A percentile compares a stretch with the other conserved stretches of the same genome.
Conservation (phyloP, 2,113 vertebrate genomes). For the Pontoporia blainvillei region DNA sequence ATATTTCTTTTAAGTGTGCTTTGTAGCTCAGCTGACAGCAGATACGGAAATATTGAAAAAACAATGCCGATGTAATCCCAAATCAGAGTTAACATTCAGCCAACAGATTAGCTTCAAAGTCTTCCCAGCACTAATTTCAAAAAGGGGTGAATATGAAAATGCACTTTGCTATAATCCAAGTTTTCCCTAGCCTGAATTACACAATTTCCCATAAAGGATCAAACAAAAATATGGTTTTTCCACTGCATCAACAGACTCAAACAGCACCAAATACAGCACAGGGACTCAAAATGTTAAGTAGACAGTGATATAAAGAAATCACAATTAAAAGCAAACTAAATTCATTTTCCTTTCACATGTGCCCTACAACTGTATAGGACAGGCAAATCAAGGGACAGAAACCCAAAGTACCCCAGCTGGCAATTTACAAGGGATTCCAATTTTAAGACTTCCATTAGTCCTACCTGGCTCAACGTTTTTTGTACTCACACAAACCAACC, state of each 20-base stretch:
- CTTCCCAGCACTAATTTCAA: not conserved
- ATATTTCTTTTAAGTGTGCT: not conserved
- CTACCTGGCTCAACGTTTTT: not conserved
- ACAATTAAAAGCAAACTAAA: not conserved
- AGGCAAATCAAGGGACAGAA: not conserved
- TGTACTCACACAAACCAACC: not conserved
- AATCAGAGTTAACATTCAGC: too few relatives aligned
- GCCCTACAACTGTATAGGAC: rapidly evolving
- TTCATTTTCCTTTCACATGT: not conserved
- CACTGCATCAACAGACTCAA: not conserved
- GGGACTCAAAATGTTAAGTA: not conserved
- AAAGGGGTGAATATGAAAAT: not conserved
- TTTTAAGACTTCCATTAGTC: not conserved
- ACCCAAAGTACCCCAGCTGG: not conserved
- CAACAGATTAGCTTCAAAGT: not conserved
- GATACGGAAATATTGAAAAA: not conserved
- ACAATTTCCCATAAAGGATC: not conserved
- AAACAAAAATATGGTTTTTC: not conserved
- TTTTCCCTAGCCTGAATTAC: not conserved
- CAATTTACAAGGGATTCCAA: too few relatives aligned
- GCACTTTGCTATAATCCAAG: rapidly evolving
- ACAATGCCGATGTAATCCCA: not conserved
- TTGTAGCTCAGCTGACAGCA: not conserved
- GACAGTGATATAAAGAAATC: not conserved
- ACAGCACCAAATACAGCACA: not conserved